Percentiles rank a stretch among this genome's conserved stretches.
Evolutionary conservation across 2,113 vertebrate species (phyloP).

Genomic region (Ranitomeya imitator): DNA sequence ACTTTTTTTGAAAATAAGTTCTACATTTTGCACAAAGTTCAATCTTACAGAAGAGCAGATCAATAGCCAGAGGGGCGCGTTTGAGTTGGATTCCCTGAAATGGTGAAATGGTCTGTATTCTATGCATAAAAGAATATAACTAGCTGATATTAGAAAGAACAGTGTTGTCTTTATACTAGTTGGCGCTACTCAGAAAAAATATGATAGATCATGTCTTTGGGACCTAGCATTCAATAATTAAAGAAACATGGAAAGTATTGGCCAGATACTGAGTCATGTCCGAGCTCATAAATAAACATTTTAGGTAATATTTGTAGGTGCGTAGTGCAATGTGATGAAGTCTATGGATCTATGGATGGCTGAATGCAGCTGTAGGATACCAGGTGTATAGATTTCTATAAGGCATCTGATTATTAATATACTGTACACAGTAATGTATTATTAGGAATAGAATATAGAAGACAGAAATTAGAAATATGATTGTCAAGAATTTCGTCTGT

Average conservation of each 20-base stretch:
- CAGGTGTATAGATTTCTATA: neutral
- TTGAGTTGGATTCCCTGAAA: no score
- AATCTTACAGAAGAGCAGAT: no score
- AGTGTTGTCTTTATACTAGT: neutral
- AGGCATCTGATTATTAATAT: neutral
- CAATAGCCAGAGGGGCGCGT: no score
- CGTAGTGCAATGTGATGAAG: neutral
- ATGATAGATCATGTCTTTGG: neutral
- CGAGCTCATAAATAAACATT: neutral
- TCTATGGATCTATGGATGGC: neutral
- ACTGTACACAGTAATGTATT: neutral
- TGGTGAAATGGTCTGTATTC: neutral
- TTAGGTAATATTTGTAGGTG: neutral
- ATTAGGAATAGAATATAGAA: neutral
- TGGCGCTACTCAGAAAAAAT: neutral
- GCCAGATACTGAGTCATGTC: neutral
- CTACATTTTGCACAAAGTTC: no score
- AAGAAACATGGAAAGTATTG: neutral
- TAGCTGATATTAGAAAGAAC: neutral
- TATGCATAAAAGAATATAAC: neutral
- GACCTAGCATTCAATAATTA: neutral
- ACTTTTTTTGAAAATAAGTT: no score
- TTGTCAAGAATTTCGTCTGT: neutral
- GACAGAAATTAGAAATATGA: neutral
- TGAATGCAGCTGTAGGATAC: neutral